Conservation (phyloP, 1,140 invertebrate species). For the Proales similis region DNA sequence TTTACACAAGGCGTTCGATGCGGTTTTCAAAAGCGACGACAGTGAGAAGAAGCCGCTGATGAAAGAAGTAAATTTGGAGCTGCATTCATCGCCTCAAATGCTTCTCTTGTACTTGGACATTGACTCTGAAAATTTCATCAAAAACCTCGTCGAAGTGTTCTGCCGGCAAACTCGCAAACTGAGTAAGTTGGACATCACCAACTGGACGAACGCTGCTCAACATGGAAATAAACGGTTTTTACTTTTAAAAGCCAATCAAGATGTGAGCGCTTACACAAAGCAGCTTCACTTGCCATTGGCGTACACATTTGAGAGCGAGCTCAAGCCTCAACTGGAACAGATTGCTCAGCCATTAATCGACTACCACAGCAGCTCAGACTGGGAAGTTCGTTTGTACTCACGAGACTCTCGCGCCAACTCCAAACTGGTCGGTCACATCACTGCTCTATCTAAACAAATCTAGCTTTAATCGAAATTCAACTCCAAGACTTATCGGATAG, state of each 20-base stretch:
- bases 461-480: neutral
- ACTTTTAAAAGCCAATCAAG: conserved; percentile 22
- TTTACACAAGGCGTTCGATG: conserved; percentile 34
- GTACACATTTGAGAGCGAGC: conserved; percentile 16
- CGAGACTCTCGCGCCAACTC: conserved; percentile 30
- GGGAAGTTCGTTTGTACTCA: conserved; percentile 27
- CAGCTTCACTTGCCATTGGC: conserved; percentile 30
- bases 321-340: conserved; percentile 11
- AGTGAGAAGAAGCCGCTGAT: neutral
- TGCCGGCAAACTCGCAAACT: conserved; percentile 10
- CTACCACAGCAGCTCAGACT: neutral
- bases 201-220: too few relatives aligned
- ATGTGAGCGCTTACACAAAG: conserved; percentile 26
- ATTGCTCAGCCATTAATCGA: conserved; percentile 14
- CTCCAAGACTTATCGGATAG: conserved; percentile 20
- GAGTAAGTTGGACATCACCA: neutral
- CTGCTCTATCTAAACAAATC: neutral
- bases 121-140: conserved; percentile 22
- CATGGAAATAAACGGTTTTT: neutral
- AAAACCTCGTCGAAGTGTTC: conserved; percentile 15
- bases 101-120: conserved; percentile 22
- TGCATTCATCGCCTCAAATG: conserved; percentile 30
- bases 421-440: conserved; percentile 4
- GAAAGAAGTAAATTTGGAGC: conserved; percentile 7
- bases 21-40: neutral